Evolutionary conservation across 92 coral and sea anemone species (phyloP), one percentile per base, ranked within the genome.

Genomic region (Phymanthus crucifer): DNA sequence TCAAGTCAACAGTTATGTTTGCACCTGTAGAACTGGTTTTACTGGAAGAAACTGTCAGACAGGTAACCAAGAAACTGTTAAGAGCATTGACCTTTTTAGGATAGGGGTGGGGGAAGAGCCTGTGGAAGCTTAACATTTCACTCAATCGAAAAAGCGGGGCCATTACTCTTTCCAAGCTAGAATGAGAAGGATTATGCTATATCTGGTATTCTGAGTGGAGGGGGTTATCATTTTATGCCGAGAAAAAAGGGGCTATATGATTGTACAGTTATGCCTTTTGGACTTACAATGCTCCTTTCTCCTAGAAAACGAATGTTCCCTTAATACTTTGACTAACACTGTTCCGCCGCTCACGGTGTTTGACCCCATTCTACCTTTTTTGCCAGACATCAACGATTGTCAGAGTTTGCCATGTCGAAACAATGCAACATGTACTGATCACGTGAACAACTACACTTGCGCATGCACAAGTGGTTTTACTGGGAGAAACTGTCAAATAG

Each of bases 401-500:
- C 23, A 32, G 10, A 58, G 68, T 40, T 72, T 71, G 6, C 93
- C 93, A 13, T 90, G 93, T 52, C 70, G 72, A 52, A 90, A 90
- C 86, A 83, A 83, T 18, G 90, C 86, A 47, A 86, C 83, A 29
- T 90, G 93, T 76, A 76, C 17, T 45, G 86, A 90, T 54, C 81
- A 43, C 74, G 83, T 83, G 52, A 86, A 72, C 86, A 80, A 81
- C 79, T 90, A 83, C 83, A 83, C 83, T 76, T 90, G 93, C 36
- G 43, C 81, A 29, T 90, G 93, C 50, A 47, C 31, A 4, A 43
- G 76, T 50, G 80, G 83, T 45, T 90, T 90, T 36, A 71, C 79
- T 14, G 93, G 93, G 35, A 38, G 46, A 66, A 86, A 84, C 72
- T 90, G 93, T 47, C 79, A 87, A 32, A 72, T 76, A 76, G 83